phyloP scores from a whole-genome alignment of 2,113 vertebrate species.

The Ramphastos sulfuratus region DNA sequence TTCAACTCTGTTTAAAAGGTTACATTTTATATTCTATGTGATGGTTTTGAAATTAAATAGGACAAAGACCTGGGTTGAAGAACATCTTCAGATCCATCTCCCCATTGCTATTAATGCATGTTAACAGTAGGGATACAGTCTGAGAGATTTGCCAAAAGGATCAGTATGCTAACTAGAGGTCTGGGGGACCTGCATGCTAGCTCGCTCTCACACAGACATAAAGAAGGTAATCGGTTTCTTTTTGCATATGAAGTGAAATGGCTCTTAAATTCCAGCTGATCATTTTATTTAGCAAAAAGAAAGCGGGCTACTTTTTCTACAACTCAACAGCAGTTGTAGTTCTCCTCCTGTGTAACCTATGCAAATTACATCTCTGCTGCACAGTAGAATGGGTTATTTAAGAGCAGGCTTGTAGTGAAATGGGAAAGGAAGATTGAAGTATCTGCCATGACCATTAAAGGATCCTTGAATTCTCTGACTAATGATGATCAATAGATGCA shows the following conservation, averaged over 20 bases:
- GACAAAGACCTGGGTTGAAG: neutral
- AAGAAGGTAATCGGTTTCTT: neutral
- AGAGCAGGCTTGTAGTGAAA: neutral
- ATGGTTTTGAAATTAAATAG: neutral
- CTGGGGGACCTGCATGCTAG: neutral
- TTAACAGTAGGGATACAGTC: neutral
- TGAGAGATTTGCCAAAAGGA: neutral
- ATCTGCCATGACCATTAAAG: neutral
- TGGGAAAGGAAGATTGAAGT: neutral
- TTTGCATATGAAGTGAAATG: neutral
- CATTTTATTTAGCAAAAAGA: neutral
- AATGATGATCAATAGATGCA: neutral
- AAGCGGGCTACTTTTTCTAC: neutral
- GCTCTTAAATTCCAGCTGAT: neutral
- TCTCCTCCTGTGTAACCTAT: neutral
- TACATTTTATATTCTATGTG: neutral
- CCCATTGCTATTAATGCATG: rapidly evolving
- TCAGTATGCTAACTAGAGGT: neutral
- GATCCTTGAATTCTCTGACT: neutral
- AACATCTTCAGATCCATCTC: neutral
- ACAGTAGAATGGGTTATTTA: neutral
- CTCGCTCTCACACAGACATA: neutral
- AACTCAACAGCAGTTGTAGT: neutral
- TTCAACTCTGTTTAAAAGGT: neutral
- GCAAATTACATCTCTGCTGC: neutral